phyloP scores from a whole-genome alignment of 2,113 vertebrate species.

The Anas platyrhynchos region DNA sequence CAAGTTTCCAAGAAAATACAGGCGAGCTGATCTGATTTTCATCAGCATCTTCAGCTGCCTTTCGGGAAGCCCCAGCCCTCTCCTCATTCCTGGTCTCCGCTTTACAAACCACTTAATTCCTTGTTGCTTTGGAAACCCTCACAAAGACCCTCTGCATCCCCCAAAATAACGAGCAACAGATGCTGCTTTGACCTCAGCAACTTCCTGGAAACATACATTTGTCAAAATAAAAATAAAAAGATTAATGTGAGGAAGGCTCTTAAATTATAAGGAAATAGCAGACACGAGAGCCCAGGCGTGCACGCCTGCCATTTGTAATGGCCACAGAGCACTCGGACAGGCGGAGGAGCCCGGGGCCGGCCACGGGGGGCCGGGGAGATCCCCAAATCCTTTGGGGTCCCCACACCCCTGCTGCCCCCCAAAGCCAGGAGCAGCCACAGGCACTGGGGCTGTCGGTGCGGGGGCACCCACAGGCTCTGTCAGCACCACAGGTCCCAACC shows the following conservation, averaged over 20 bases:
- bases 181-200: conserved; percentile 89
- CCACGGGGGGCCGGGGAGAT: background rate
- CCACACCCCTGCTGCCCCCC: fast-evolving
- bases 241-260: conserved; percentile 82
- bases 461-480: background rate
- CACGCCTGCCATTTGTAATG: background rate
- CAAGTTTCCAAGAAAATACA: conserved; percentile 57
- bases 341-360: background rate
- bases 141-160: conserved; percentile 81
- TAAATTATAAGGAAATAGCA: conserved; percentile 47
- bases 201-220: conserved; percentile 94
- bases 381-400: background rate
- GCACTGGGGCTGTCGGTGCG: fast-evolving
- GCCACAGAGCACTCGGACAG: background rate
- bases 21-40: conserved; percentile 44
- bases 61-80: conserved; percentile 75
- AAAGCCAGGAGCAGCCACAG: too few species aligned
- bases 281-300: background rate
- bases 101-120: conserved; percentile 75
- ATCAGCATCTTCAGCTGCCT: conserved; percentile 68
- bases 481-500: fast-evolving
- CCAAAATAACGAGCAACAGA: conserved; percentile 92
- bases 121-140: conserved; percentile 81
- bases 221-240: conserved; percentile 91
- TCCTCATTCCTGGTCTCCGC: background rate